phyloP scores from a whole-genome alignment of 2,888 invertebrate species.

The Zeuzera pyrina region DNA sequence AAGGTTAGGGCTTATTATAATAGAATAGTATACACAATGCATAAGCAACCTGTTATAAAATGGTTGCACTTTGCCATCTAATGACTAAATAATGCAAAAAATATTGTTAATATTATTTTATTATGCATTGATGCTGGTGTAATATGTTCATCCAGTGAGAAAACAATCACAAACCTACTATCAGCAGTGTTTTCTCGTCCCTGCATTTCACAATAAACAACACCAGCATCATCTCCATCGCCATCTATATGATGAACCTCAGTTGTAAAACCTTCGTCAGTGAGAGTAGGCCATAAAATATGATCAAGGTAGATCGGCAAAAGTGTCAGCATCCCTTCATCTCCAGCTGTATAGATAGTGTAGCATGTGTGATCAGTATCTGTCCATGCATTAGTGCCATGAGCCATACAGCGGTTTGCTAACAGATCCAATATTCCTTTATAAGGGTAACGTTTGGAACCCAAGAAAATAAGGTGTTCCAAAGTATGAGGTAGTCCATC shows the following conservation, averaged over 20 bases:
- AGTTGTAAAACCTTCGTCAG: slow-evolving; percentile 86
- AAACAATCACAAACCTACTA: slow-evolving; percentile 49
- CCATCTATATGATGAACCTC: slow-evolving; percentile 95
- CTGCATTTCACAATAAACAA: slow-evolving; percentile 98
- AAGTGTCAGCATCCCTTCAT: slow-evolving; percentile 89
- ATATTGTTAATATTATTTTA: too few species aligned
- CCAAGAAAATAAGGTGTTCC: slow-evolving; percentile 93
- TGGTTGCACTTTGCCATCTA: too few species aligned
- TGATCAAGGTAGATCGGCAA: slow-evolving; percentile 94
- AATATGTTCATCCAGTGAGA: too few species aligned
- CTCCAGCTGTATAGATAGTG: slow-evolving; percentile 87
- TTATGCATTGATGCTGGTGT: too few species aligned
- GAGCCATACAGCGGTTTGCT: slow-evolving; percentile 91
- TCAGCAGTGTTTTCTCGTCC: slow-evolving; percentile 87
- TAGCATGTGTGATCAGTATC: slow-evolving; percentile 91
- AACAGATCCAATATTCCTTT: slow-evolving; percentile 91
- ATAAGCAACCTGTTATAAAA: too few species aligned
- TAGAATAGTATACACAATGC: too few species aligned
- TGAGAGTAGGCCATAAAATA: slow-evolving; percentile 86
- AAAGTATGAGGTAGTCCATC: slow-evolving; percentile 94
- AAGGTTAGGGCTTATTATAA: too few species aligned
- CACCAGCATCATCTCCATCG: slow-evolving; percentile 91
- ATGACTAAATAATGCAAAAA: too few species aligned
- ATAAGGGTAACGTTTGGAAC: slow-evolving; percentile 90
- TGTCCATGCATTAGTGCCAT: slow-evolving; percentile 95